A percentile compares a stretch with the other conserved stretches of the same genome.
These are phyloP conservation scores for Himalopsyche tibetana DNA, from an alignment of 2,888 invertebrate species.

Conservation along the genomic window DNA sequence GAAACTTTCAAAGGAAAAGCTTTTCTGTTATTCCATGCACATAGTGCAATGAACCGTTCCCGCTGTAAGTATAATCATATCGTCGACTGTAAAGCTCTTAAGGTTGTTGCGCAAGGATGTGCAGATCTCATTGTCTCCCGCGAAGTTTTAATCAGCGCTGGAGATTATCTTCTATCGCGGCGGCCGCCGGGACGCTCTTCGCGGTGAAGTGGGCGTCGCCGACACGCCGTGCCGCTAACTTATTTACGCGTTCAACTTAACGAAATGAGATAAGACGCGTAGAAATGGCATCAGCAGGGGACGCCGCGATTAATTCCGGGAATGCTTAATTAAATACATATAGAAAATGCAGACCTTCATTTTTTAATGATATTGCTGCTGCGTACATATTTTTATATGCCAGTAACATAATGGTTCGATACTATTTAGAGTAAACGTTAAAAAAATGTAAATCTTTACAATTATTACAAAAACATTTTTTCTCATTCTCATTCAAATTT, in stretches of 20 bases:
- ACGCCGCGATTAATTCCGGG: neutral
- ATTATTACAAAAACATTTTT: no score
- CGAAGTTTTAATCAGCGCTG: conserved; percentile 47
- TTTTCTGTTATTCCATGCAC: conserved; percentile 14
- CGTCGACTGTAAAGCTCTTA: conserved; percentile 16
- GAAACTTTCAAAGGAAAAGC: neutral
- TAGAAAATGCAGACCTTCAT: no score
- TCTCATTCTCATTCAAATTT: no score
- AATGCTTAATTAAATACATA: conserved; percentile 28
- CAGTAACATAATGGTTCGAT: no score
- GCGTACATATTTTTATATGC: no score
- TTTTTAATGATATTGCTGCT: no score
- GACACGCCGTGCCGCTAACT: conserved; percentile 54
- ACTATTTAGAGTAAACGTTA: no score
- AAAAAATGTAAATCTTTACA: no score
- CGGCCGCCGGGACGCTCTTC: conserved; percentile 10
- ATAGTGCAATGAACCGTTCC: conserved; percentile 30
- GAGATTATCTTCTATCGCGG: conserved; percentile 44
- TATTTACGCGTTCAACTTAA: conserved; percentile 65
- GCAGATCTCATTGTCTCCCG: conserved; percentile 47
- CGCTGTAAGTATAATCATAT: conserved; percentile 28
- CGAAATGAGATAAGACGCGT: conserved; percentile 63
- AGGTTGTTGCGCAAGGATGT: conserved; percentile 36
- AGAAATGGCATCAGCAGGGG: neutral
- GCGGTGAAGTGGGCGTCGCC: conserved; percentile 55